Conservation (phyloP, 2,797 vertebrate genomes). For the Poecilia gillii region DNA sequence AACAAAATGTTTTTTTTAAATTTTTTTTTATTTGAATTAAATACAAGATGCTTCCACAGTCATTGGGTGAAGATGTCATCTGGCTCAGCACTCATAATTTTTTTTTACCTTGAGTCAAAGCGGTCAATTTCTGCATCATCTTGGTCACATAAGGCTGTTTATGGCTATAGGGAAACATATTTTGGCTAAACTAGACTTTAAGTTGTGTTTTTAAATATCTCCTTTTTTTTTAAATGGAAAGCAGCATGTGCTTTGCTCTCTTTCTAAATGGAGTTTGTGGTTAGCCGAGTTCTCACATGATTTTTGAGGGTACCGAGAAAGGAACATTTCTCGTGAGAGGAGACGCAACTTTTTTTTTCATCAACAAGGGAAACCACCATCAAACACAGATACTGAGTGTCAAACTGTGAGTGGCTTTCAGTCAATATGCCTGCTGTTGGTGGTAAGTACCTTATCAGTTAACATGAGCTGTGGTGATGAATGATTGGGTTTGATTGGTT, state of each 20-base stretch:
- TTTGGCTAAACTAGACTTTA: neutral
- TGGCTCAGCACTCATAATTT: neutral
- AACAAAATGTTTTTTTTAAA: neutral
- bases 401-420: neutral
- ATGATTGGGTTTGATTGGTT: neutral
- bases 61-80: neutral
- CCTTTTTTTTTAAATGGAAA: neutral
- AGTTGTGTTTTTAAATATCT: neutral
- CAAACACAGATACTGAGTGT: conserved; percentile 20
- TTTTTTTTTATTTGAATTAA: neutral
- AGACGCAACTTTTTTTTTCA: neutral
- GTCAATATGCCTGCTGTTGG: conserved; percentile 53
- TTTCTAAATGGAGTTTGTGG: conserved; percentile 17
- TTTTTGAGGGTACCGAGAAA: neutral
- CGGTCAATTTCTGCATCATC: too few species aligned
- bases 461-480: neutral
- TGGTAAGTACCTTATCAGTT: conserved; percentile 55
- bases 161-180: neutral
- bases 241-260: neutral
- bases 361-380: conserved; percentile 52
- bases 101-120: neutral
- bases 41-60: neutral
- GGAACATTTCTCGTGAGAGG: conserved; percentile 6
- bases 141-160: neutral
- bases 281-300: conserved; percentile 28